Percentiles rank a stretch among this genome's conserved stretches.
phyloP scores from a whole-genome alignment of 2,797 vertebrate species.

The Pseudomugil tenellus region DNA sequence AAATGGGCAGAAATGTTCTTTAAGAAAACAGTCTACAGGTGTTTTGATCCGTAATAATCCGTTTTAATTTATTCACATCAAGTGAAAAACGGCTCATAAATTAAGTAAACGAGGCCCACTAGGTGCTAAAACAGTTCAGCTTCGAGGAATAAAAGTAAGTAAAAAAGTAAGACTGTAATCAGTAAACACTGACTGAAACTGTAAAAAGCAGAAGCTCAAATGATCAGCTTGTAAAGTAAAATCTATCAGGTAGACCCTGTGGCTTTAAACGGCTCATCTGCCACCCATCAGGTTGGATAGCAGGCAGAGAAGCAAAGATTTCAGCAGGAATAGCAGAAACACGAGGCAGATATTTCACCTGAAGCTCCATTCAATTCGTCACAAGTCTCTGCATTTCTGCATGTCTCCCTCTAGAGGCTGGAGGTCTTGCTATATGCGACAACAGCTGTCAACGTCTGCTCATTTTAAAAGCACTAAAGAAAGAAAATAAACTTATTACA shows the following conservation, averaged over 20 bases:
- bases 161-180: not conserved
- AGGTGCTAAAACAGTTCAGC: not conserved
- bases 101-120: not conserved
- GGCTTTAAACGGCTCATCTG: conserved; percentile 13
- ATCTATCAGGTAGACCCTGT: conserved; percentile 12
- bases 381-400: conserved; percentile 64
- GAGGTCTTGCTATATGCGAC: conserved; percentile 49
- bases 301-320: not conserved
- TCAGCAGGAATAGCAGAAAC: conserved; percentile 15
- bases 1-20: not conserved
- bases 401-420: conserved; percentile 70
- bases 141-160: not conserved
- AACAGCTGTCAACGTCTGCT: conserved; percentile 41
- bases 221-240: no score
- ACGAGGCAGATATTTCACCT: conserved; percentile 6
- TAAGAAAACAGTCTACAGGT: not conserved
- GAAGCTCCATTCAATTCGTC: conserved; percentile 22
- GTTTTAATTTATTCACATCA: not conserved
- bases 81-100: not conserved
- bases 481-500: conserved; percentile 60
- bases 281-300: not conserved
- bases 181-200: not conserved
- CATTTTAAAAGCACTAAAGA: conserved; percentile 60
- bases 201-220: no score
- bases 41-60: not conserved